phyloP scores from a whole-genome alignment of 2,113 vertebrate species.

The Microtus ochrogaster region DNA sequence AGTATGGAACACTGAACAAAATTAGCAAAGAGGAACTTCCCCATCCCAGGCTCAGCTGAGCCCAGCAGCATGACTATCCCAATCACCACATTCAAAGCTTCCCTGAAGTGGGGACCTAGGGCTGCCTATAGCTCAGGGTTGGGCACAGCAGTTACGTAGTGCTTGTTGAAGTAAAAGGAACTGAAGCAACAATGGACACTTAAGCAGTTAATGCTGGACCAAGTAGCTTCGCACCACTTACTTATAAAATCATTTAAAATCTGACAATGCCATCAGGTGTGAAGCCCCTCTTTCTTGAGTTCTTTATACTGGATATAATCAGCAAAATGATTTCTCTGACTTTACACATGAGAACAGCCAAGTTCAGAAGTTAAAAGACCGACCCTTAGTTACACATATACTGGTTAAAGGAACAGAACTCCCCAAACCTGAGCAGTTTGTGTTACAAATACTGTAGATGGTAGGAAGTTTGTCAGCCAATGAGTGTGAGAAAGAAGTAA shows the following conservation, averaged over 20 bases:
- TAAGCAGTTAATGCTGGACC: conserved; percentile 10
- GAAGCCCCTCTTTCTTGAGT: background rate
- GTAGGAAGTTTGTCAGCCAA: background rate
- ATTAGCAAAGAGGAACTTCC: background rate
- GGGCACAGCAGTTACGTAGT: background rate
- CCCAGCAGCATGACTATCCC: background rate
- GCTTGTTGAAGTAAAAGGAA: background rate
- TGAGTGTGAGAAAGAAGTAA: background rate
- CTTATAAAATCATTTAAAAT: background rate
- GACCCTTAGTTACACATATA: background rate
- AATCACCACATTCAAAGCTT: background rate
- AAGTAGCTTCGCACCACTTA: background rate
- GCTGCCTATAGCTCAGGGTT: background rate
- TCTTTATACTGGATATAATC: background rate
- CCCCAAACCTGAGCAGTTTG: background rate
- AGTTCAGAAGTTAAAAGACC: background rate
- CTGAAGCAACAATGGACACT: background rate
- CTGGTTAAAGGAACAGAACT: background rate
- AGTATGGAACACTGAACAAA: background rate
- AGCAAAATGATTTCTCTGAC: background rate
- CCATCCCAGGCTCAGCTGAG: background rate
- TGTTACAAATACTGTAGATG: background rate
- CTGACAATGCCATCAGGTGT: background rate
- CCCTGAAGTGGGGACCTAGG: background rate
- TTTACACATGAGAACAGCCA: background rate